Evolutionary conservation across 2,797 vertebrate species (phyloP), one percentile per base, ranked within the genome.

Genomic region (Fistularia commersonii): DNA sequence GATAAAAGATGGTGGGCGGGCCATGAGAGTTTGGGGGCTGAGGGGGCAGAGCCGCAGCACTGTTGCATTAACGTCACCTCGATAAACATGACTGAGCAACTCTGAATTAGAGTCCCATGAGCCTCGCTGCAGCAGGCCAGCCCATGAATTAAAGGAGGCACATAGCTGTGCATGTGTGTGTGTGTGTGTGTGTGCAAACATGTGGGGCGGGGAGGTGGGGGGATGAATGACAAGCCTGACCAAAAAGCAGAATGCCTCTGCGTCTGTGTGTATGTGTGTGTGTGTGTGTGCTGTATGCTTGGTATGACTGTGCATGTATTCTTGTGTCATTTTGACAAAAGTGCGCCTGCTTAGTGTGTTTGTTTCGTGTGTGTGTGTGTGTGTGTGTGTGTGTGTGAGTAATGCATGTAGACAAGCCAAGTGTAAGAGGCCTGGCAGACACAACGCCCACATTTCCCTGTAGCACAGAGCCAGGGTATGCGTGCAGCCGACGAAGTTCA

Each of bases 341-440:
- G 46, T 54, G 50, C 61, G 36, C 32, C 14, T 47, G 32, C 8
- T 43, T 43, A n/a, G n/a, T 8, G n/a, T 45, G 45, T 13, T 35
- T 49, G 32, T 43, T n/a, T n/a, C 34, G 44, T 54, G 49, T 47
- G 59, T 47, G 43, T 49, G 45, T 52, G 58, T 64, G 67, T 58
- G 51, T 54, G 48, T 45, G 45, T 31, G 51, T 42, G 45, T 58
- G 61, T 62, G 63, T 63, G 60, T 31, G 77, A 80, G 74, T 88
- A 85, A 87, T 86, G 54, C 72, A 74, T 81, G 74, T 82, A 69
- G 87, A 88, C 87, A 87, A 77, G 83, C 76, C 76, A 80, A 83
- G 85, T 87, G 85, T 84, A 83, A 83, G 76, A 85, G 80, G 77
- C 80, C 85, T 87, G 79, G 82, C 80, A 87, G 85, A 85, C 76